Evolutionary conservation across 2,113 vertebrate genomes (phyloP).

Genomic region (Gallinago media): DNA sequence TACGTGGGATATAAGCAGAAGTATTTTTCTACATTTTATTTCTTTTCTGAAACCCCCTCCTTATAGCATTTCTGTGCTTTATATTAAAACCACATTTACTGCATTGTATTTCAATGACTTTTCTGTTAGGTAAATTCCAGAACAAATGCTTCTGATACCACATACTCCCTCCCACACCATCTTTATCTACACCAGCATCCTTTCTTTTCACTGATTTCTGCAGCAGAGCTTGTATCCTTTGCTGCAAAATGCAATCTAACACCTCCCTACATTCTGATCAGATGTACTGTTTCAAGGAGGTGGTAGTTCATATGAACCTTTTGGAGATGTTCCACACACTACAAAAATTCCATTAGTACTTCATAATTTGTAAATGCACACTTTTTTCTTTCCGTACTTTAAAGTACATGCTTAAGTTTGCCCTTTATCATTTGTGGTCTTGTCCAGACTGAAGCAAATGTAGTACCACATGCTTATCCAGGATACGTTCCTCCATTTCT

Average conservation of each 20-base stretch:
- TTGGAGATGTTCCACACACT: background rate
- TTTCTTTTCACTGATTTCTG: background rate
- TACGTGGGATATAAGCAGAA: background rate
- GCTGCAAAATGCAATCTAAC: background rate
- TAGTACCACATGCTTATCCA: background rate
- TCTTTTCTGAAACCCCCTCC: background rate
- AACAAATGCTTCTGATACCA: background rate
- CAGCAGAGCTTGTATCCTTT: background rate
- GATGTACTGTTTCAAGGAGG: background rate
- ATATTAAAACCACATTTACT: background rate
- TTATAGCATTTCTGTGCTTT: background rate
- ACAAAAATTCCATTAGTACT: background rate
- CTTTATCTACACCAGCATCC: background rate
- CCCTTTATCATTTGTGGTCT: background rate
- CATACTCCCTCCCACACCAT: conserved; percentile 17
- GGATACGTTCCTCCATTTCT: background rate
- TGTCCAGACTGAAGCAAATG: background rate
- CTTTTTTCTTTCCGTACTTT: background rate
- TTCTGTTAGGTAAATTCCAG: conserved; percentile 27
- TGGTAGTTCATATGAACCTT: background rate
- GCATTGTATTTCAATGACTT: background rate
- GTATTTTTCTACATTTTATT: background rate
- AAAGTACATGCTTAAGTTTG: background rate
- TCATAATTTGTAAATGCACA: background rate
- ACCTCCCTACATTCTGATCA: background rate